Percentiles rank a stretch among this genome's conserved stretches.
These are phyloP conservation scores for Neostethus bicornis DNA, from an alignment of 2,797 vertebrate species.

Conservation along the genomic window DNA sequence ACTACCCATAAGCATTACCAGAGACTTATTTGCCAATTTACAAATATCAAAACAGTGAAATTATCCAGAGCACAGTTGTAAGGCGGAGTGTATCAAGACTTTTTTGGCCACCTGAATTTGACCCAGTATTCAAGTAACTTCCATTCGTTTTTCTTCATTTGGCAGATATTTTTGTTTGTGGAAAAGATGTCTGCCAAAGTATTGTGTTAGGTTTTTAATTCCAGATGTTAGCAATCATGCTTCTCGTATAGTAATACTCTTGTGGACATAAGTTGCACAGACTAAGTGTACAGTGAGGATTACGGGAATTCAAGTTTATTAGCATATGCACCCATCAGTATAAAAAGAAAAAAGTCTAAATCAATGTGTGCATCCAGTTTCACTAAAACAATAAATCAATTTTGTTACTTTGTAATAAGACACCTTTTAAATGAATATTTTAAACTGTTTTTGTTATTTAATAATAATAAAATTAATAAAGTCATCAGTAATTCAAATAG, in stretches of 20 bases:
- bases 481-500: neutral
- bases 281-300: neutral
- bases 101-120: neutral
- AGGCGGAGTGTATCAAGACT: neutral
- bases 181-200: neutral
- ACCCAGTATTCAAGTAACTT: neutral
- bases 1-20: neutral
- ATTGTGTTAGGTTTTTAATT: neutral
- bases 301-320: neutral
- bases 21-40: neutral
- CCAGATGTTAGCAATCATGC: neutral
- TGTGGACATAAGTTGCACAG: conserved; percentile 22
- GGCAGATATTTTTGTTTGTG: no score
- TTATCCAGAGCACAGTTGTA: neutral
- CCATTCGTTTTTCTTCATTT: neutral
- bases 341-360: neutral
- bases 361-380: neutral
- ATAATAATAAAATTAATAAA: neutral
- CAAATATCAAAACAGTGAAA: neutral
- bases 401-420: neutral
- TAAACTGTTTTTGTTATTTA: neutral
- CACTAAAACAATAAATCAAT: neutral
- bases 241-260: neutral
- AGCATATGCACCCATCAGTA: neutral
- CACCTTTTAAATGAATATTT: neutral